phyloP scores from a whole-genome alignment of 2,888 invertebrate genomes.

The Drosophila dives region DNA sequence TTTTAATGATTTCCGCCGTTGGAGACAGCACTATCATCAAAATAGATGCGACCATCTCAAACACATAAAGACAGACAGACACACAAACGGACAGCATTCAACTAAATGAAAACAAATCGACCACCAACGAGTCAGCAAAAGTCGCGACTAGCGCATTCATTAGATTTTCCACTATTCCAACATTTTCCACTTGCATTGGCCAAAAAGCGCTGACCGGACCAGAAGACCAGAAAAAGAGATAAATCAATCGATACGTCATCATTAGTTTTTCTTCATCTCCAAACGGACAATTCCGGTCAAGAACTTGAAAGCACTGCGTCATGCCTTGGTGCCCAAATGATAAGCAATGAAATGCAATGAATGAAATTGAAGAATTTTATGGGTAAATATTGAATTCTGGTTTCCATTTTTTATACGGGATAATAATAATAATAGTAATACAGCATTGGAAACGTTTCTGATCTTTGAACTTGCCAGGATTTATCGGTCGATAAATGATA shows the following conservation, averaged over 20 bases:
- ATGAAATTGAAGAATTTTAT: constrained; percentile 5
- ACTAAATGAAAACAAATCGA: constrained; percentile 68
- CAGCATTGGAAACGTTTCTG: background rate
- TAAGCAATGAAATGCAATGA: constrained; percentile 14
- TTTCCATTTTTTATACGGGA: background rate
- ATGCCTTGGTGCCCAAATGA: constrained; percentile 41
- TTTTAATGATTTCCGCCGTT: constrained; percentile 73
- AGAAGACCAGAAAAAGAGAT: constrained; percentile 16
- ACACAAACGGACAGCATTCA: constrained; percentile 6
- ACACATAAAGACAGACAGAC: constrained; percentile 9
- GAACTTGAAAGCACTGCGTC: constrained; percentile 20
- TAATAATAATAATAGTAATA: background rate
- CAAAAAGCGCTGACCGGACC: constrained; percentile 28
- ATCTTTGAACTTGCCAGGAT: background rate
- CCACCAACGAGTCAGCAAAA: constrained; percentile 60
- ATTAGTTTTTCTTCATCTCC: constrained; percentile 53
- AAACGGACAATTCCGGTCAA: constrained; percentile 5
- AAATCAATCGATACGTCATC: constrained; percentile 72
- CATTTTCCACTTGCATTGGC: constrained; percentile 36
- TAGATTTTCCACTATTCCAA: constrained; percentile 29
- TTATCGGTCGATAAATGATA: background rate
- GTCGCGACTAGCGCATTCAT: constrained; percentile 56
- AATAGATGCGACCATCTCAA: constrained; percentile 16
- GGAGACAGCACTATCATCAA: constrained; percentile 18
- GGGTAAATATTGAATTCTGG: background rate